These are phyloP conservation scores for Poeciliopsis paucimaculata DNA, from an alignment of 2,797 vertebrate species.

Conservation along the genomic window DNA sequence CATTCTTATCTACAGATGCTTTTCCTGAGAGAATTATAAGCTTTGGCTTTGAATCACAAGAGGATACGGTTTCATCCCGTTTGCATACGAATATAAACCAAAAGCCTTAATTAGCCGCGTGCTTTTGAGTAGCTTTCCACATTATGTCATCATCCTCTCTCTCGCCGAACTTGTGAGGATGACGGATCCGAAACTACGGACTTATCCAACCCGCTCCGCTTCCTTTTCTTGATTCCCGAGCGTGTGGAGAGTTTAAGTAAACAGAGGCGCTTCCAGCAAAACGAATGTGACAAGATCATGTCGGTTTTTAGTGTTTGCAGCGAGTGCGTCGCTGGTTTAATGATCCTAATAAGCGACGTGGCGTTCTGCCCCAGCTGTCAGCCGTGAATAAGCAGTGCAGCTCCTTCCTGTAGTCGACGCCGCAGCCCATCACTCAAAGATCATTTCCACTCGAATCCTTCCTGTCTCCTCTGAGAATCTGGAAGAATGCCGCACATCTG, in stretches of 20 bases:
- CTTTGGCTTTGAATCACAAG: neutral
- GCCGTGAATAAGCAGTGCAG: slow-evolving; percentile 36
- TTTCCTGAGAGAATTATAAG: neutral
- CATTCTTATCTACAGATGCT: neutral
- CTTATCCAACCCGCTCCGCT: neutral
- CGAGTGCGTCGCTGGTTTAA: neutral
- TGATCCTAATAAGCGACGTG: slow-evolving; percentile 14
- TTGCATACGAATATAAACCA: slow-evolving; percentile 23
- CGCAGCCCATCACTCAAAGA: slow-evolving; percentile 33
- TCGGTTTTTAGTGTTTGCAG: slow-evolving; percentile 21
- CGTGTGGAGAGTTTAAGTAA: neutral
- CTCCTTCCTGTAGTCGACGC: slow-evolving; percentile 25
- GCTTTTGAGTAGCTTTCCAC: slow-evolving; percentile 18
- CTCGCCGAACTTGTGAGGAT: neutral
- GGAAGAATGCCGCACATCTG: slow-evolving; percentile 59
- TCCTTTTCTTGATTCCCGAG: slow-evolving; percentile 3
- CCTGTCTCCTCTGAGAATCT: slow-evolving; percentile 32
- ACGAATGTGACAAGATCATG: slow-evolving; percentile 8
- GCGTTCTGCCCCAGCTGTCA: slow-evolving; percentile 25
- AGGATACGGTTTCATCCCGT: slow-evolving; percentile 11
- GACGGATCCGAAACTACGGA: slow-evolving; percentile 7
- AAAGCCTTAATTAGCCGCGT: slow-evolving; percentile 29
- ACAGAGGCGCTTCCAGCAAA: neutral
- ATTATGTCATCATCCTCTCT: slow-evolving; percentile 33
- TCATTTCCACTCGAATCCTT: slow-evolving; percentile 40